Evolutionary conservation across 2,888 invertebrate genomes (phyloP).

Genomic region (Imbricaverruca yamaguchii): DNA sequence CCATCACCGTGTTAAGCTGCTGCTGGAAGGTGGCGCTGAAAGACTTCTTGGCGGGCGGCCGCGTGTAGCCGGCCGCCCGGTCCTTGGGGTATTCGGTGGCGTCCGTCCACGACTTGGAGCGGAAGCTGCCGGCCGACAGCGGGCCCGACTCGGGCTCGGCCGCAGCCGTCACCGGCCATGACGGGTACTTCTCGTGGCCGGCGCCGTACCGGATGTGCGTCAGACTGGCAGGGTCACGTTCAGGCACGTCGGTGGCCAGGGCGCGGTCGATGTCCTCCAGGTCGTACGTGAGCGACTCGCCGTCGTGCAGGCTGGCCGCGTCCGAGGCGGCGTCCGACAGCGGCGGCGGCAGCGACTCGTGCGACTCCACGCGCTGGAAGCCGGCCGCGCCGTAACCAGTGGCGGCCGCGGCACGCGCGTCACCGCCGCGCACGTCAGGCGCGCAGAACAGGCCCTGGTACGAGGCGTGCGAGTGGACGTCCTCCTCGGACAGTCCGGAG

Average conservation of each 20-base stretch:
- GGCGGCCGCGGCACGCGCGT: background rate
- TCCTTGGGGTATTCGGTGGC: slow-evolving; percentile 63
- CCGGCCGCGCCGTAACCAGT: background rate
- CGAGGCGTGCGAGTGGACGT: slow-evolving; percentile 9
- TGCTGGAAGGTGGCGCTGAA: slow-evolving; percentile 50
- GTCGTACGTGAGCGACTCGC: slow-evolving; percentile 20
- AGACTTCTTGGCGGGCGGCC: slow-evolving; percentile 55
- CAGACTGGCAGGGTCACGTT: slow-evolving; percentile 58
- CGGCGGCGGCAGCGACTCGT: slow-evolving; percentile 21
- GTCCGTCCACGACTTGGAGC: slow-evolving; percentile 63
- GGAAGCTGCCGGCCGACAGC: slow-evolving; percentile 47
- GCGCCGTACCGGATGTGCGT: slow-evolving; percentile 59
- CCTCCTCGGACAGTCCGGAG: slow-evolving; percentile 8
- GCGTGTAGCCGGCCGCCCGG: slow-evolving; percentile 53
- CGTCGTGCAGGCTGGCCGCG: slow-evolving; percentile 24
- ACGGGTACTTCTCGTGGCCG: slow-evolving; percentile 65
- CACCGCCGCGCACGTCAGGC: background rate
- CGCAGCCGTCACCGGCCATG: slow-evolving; percentile 60
- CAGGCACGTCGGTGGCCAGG: slow-evolving; percentile 35
- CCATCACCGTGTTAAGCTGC: slow-evolving; percentile 62
- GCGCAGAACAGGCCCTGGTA: background rate
- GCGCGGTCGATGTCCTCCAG: slow-evolving; percentile 20
- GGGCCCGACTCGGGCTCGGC: slow-evolving; percentile 37
- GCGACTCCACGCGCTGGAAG: background rate
- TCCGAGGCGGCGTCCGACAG: slow-evolving; percentile 42